These are phyloP conservation scores for Oedothorax gibbosus DNA, from an alignment of 1,140 invertebrate species.

Conservation along the genomic window DNA sequence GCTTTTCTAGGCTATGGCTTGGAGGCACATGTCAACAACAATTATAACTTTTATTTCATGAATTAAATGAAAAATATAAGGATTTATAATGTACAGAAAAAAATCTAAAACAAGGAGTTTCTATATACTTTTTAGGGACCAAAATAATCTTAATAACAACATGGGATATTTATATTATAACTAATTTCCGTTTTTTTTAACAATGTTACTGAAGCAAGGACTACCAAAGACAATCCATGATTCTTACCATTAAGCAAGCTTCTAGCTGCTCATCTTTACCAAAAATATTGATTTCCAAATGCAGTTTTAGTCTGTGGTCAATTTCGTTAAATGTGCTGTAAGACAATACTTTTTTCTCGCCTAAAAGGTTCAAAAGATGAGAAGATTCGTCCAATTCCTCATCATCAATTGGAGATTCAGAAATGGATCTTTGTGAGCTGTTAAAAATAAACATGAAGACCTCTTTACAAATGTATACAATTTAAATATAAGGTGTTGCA, in stretches of 20 bases:
- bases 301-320: slow-evolving; percentile 66
- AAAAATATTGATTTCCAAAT: slow-evolving; percentile 66
- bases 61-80: too few species aligned
- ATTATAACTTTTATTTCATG: too few species aligned
- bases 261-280: slow-evolving; percentile 65
- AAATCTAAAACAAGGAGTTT: too few species aligned
- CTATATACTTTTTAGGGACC: too few species aligned
- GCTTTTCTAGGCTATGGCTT: too few species aligned
- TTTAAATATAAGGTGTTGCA: neutral
- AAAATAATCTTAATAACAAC: too few species aligned
- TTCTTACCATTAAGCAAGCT: slow-evolving; percentile 65
- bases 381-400: slow-evolving; percentile 19
- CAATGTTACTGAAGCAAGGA: too few species aligned
- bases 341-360: slow-evolving; percentile 30
- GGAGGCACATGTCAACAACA: too few species aligned
- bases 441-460: too few species aligned
- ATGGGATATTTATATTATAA: too few species aligned
- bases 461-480: neutral
- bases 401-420: neutral
- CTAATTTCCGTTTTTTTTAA: too few species aligned
- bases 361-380: slow-evolving; percentile 10
- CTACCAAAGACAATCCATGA: neutral
- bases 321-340: slow-evolving; percentile 64
- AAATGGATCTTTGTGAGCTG: neutral
- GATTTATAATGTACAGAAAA: too few species aligned